Conservation (phyloP, 2,888 invertebrate species). For the Xanthia togata region DNA sequence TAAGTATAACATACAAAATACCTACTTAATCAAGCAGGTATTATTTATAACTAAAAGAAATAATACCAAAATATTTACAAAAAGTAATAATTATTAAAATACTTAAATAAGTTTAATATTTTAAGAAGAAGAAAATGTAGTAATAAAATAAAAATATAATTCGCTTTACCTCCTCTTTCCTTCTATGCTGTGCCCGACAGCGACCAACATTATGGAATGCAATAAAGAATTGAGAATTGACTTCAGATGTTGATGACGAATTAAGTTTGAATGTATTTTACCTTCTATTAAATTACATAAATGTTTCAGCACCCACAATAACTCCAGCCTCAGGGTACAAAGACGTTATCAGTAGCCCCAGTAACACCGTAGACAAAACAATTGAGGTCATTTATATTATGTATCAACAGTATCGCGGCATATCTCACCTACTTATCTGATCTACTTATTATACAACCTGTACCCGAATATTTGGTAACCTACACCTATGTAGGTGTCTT, state of each 20-base stretch:
- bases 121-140: no score
- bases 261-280: not conserved
- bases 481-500: constrained; percentile 56
- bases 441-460: constrained; percentile 66
- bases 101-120: no score
- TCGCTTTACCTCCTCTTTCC: no score
- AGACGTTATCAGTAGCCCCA: constrained; percentile 22
- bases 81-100: no score
- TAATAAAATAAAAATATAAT: no score
- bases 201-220: no score
- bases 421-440: constrained; percentile 63
- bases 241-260: not conserved
- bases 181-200: no score
- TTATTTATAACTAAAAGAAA: no score
- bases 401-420: constrained; percentile 54
- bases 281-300: constrained; percentile 4
- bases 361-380: constrained; percentile 43
- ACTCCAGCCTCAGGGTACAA: constrained; percentile 27
- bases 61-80: no score
- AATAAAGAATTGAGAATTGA: no score
- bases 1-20: no score
- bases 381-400: constrained; percentile 46
- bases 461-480: constrained; percentile 57
- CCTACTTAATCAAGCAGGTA: no score
- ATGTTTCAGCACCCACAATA: constrained; percentile 10